Conservation (phyloP, 2,888 invertebrate species). For the Chydorus sphaericus region DNA sequence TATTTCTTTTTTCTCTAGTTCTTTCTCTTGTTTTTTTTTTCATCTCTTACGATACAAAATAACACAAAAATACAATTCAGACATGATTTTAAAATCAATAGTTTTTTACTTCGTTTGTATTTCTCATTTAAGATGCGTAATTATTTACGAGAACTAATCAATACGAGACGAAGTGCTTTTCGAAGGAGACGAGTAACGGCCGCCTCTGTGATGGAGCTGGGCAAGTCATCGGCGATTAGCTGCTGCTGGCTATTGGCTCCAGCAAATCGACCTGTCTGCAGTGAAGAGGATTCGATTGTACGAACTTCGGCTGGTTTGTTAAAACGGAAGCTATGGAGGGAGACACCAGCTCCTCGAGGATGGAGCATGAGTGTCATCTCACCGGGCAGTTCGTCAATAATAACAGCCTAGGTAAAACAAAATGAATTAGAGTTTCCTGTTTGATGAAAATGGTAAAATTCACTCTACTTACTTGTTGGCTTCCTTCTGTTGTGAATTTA, state of each 20-base stretch:
- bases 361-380: background rate
- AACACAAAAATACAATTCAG: constrained; percentile 1
- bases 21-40: background rate
- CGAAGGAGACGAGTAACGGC: background rate
- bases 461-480: too few relatives aligned
- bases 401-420: too few relatives aligned
- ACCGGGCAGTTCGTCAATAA: background rate
- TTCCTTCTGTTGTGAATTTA: too few relatives aligned
- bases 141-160: background rate
- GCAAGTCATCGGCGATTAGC: too few relatives aligned
- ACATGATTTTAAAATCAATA: background rate
- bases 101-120: background rate
- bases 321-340: background rate
- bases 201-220: background rate
- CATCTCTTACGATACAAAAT: background rate
- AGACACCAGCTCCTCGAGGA: background rate
- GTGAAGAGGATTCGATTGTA: background rate
- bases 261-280: too few relatives aligned
- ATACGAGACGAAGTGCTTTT: background rate
- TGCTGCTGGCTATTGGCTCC: too few relatives aligned
- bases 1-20: background rate
- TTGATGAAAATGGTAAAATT: too few relatives aligned
- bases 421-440: too few relatives aligned
- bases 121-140: background rate
- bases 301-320: background rate